Evolutionary conservation across 2,888 invertebrate species (phyloP).

Genomic region (Pandemis corylana): DNA sequence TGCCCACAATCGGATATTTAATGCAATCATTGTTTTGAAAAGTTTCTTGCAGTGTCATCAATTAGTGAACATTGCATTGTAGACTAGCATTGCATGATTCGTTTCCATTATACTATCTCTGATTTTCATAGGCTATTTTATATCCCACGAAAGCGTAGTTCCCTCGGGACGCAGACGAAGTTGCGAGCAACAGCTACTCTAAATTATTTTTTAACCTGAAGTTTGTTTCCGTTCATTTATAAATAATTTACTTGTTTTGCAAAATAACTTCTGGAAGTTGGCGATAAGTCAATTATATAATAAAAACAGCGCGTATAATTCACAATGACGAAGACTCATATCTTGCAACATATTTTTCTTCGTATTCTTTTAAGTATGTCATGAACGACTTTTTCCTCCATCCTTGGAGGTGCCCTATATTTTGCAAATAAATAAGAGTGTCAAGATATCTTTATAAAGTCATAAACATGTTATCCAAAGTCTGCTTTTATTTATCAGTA

Average conservation of each 20-base stretch:
- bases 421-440: conserved; percentile 45
- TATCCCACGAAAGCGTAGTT: no score
- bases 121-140: no score
- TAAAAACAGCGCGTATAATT: not conserved
- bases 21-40: no score
- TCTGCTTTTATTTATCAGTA: not conserved
- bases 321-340: not conserved
- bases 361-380: conserved; percentile 26
- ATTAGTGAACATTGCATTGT: no score
- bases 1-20: no score
- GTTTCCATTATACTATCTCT: no score
- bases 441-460: conserved; percentile 36
- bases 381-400: conserved; percentile 42
- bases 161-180: no score
- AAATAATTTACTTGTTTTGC: not conserved
- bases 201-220: not conserved
- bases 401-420: conserved; percentile 44
- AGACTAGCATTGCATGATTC: no score
- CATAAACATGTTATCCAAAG: conserved; percentile 19
- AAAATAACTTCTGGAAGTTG: conserved; percentile 1
- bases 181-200: not conserved
- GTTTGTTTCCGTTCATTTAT: not conserved
- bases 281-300: not conserved
- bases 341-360: conserved; percentile 24
- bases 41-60: no score